Evolutionary conservation across 2,113 vertebrate genomes (phyloP).

Genomic region (Diadophis punctatus): DNA sequence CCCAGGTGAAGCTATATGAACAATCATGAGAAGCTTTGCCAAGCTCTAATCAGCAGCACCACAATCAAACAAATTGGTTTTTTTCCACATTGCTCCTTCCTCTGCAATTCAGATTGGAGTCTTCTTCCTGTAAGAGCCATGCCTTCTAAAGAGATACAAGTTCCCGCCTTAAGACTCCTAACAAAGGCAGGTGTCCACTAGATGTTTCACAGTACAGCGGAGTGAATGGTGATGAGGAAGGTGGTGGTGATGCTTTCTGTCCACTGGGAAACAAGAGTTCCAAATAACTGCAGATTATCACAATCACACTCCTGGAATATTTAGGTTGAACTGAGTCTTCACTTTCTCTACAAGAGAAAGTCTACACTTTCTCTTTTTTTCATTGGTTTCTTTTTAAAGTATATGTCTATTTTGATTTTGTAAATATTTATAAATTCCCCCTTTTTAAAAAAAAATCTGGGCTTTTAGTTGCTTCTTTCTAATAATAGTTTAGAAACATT

Average conservation of each 20-base stretch:
- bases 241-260: background rate
- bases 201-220: background rate
- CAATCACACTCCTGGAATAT: no score
- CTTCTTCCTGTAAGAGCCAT: background rate
- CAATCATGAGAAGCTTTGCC: background rate
- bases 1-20: background rate
- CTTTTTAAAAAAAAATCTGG: background rate
- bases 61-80: background rate
- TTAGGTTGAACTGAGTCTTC: background rate
- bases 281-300: background rate
- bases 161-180: conserved; percentile 8
- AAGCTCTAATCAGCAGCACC: background rate
- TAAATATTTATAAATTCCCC: conserved; percentile 4
- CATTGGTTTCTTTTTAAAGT: background rate
- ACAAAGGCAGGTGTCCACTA: background rate
- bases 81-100: background rate
- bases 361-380: background rate
- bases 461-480: conserved; percentile 15
- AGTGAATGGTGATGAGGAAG: background rate
- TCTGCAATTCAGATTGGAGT: background rate
- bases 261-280: background rate
- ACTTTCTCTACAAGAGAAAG: background rate
- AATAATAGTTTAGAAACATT: conserved; percentile 5
- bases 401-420: background rate
- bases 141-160: background rate